A percentile compares a stretch with the other conserved stretches of the same genome.
Evolutionary conservation across 2,797 vertebrate genomes (phyloP).

Genomic region (Paratrypauchen microcephalus): DNA sequence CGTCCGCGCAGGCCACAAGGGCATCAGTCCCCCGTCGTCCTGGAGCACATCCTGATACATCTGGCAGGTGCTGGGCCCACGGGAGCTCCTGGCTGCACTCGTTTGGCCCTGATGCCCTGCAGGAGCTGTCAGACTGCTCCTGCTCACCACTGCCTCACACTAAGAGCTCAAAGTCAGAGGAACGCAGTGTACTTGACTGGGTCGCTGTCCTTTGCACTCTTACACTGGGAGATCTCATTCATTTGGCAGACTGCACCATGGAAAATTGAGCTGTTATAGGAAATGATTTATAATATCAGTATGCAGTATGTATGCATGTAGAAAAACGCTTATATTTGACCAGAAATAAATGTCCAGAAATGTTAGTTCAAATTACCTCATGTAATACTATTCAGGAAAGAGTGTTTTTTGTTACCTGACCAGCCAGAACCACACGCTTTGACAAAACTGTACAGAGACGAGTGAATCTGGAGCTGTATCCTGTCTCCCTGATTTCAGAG

Average conservation of each 20-base stretch:
- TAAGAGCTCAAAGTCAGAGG: conserved; percentile 39
- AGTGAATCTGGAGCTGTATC: too few species aligned
- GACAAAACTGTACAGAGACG: too few species aligned
- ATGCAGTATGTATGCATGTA: not conserved
- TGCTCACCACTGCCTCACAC: conserved; percentile 33
- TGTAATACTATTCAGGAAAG: too few species aligned
- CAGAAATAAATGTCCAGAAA: too few species aligned
- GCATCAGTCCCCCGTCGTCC: conserved; percentile 45
- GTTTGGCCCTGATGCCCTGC: conserved; percentile 43
- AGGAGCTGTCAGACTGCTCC: conserved; percentile 59
- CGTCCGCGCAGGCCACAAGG: conserved; percentile 36
- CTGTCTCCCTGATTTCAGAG: too few species aligned
- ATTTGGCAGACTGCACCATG: not conserved
- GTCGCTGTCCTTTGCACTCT: not conserved
- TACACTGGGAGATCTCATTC: not conserved
- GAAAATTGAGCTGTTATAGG: not conserved
- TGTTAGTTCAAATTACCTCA: too few species aligned
- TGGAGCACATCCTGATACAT: conserved; percentile 40
- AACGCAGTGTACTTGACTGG: conserved; percentile 20
- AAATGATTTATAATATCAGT: not conserved
- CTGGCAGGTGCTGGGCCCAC: conserved; percentile 66
- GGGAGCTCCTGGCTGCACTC: conserved; percentile 48
- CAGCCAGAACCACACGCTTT: too few species aligned
- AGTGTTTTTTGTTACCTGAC: too few species aligned
- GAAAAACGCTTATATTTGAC: too few species aligned